Evolutionary conservation across 1,140 invertebrate species (phyloP).

Genomic region (Drosophila tani): DNA sequence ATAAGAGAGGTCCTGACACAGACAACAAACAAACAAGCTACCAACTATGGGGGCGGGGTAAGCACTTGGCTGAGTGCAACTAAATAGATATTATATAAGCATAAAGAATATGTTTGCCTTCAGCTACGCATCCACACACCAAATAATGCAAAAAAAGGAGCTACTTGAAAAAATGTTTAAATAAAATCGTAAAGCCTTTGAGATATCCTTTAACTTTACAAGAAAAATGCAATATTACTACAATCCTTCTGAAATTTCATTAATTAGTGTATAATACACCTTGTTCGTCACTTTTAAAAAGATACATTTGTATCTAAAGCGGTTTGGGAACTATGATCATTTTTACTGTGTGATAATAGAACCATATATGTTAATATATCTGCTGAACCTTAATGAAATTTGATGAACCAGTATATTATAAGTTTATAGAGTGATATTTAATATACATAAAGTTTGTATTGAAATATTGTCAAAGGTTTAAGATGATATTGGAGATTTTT

Average conservation of each 20-base stretch:
- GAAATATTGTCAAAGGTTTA: neutral
- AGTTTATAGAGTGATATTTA: too few species aligned
- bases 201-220: neutral
- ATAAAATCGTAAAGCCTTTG: neutral
- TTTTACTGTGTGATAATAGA: neutral
- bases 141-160: slow-evolving; percentile 25
- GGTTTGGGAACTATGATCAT: neutral
- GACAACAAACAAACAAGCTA: slow-evolving; percentile 28
- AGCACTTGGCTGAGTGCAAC: slow-evolving; percentile 79
- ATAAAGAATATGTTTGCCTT: slow-evolving; percentile 81
- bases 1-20: slow-evolving; percentile 12
- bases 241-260: neutral
- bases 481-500: rapidly evolving
- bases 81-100: slow-evolving; percentile 83
- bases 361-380: neutral
- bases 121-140: slow-evolving; percentile 28
- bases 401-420: neutral
- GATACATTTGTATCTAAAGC: neutral
- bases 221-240: too few species aligned
- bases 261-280: neutral
- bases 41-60: slow-evolving; percentile 49
- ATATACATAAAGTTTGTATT: neutral
- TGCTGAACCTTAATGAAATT: neutral
- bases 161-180: slow-evolving; percentile 49
- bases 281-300: neutral